phyloP scores from a whole-genome alignment of 2,888 invertebrate species.

The Heteromyza rotundicornis region DNA sequence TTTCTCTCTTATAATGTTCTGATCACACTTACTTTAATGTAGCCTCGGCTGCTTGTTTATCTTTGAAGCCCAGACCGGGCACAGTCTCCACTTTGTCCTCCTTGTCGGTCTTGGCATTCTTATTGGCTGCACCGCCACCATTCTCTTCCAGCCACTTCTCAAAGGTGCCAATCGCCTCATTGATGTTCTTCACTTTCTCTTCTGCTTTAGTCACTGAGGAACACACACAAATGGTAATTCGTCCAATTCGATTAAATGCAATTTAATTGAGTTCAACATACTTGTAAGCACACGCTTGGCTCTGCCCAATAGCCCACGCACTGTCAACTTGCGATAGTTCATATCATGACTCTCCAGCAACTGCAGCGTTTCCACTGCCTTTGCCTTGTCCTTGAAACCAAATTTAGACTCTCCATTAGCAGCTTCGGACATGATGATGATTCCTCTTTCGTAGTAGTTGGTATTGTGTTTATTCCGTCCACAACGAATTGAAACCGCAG shows the following conservation, averaged over 20 bases:
- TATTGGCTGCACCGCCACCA: constrained; percentile 57
- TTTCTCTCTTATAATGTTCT: no score
- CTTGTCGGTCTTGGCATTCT: constrained; percentile 63
- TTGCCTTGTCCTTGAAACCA: constrained; percentile 76
- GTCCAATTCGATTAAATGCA: not conserved
- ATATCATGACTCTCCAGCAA: constrained; percentile 70
- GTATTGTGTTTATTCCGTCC: constrained; percentile 19
- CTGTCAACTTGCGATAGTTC: constrained; percentile 71
- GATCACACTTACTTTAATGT: constrained; percentile 66
- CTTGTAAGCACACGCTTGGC: constrained; percentile 66
- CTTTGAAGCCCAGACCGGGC: constrained; percentile 79
- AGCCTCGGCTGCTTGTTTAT: constrained; percentile 74
- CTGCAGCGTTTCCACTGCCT: constrained; percentile 72
- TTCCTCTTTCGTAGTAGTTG: no score
- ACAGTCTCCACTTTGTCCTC: constrained; percentile 70
- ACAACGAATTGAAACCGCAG: constrained; percentile 29
- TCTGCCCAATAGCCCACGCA: constrained; percentile 67
- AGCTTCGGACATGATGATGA: constrained; percentile 32
- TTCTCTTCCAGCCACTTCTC: constrained; percentile 71
- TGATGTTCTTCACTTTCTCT: constrained; percentile 73
- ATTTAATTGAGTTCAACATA: constrained; percentile 41
- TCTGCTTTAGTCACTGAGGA: constrained; percentile 72
- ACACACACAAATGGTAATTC: not conserved
- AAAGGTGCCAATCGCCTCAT: constrained; percentile 73
- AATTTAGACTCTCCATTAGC: constrained; percentile 68